Evolutionary conservation across 1,140 invertebrate genomes (phyloP), one percentile per base, ranked within the genome.

Genomic region (Hormaphis cornu): DNA sequence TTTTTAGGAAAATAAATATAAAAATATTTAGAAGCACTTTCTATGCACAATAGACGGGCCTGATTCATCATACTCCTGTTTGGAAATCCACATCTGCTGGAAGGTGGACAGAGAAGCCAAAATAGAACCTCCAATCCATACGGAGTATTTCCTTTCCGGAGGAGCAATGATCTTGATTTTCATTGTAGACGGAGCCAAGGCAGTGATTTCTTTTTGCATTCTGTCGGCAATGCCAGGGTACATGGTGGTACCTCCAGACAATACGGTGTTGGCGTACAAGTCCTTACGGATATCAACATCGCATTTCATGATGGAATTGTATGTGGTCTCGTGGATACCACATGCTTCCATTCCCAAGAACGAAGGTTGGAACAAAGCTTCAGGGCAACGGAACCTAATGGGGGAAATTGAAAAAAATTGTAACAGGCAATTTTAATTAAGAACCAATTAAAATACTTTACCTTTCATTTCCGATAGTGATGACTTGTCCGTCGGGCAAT

Each of bases 301-400:
- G 82, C 92, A 95, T 84, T 95, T 95, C 92, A 95, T 95, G 83
- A 97, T 95, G 73, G 90, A 93, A 83, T 95, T 95, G 87, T 93
- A 95, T 59, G 91, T 91, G 74, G 93, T 95, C 81, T 95, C 92
- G 78, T 94, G 91, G 80, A 95, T 93, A 75, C 92, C 92, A 79
- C 89, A 90, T 58, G 91, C 90, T 86, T 95, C 93, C 91, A 95
- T 95, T 79, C 93, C 90, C 81, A 94, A 79, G 88, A 94, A 95
- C 69, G 89, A 91, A 73, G 93, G 92, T 80, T 95, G 93, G 90
- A 97, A 97, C 71, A 97, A 85, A 73, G 94, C 93, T 79, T 97
- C 94, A 40, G 94, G 94, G 82, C 92, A 97, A 82, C 95, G 89
- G 93, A 98, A 96, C 78, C 95, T 85, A 80, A 97, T 93, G 81